These are phyloP conservation scores for Strix aluco DNA, from an alignment of 2,113 vertebrate genomes.

Conservation along the genomic window DNA sequence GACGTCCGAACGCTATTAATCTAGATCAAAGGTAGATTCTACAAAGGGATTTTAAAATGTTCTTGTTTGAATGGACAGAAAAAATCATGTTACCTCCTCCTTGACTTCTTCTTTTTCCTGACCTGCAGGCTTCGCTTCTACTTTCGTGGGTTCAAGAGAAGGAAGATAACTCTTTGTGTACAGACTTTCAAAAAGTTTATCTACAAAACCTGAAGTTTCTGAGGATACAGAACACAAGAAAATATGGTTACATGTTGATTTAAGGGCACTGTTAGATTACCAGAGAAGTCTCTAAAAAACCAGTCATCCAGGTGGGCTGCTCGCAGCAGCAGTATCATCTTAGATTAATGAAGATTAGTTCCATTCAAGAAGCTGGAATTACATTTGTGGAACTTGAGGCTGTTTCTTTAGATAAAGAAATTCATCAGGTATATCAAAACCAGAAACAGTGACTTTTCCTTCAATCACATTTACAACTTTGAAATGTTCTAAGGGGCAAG, in stretches of 20 bases:
- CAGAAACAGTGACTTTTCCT: not conserved
- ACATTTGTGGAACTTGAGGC: not conserved
- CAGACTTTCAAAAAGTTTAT: conserved; percentile 97
- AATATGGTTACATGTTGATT: not conserved
- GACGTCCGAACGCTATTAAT: not conserved
- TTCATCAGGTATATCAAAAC: not conserved
- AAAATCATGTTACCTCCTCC: conserved; percentile 79
- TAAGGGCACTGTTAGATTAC: not conserved
- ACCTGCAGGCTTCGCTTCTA: conserved; percentile 80
- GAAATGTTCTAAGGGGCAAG: not conserved
- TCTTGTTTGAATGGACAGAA: not conserved
- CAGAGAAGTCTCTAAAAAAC: not conserved
- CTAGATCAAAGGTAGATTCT: not conserved
- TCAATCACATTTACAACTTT: not conserved
- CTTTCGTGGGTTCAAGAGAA: conserved; percentile 85
- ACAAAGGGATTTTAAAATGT: not conserved
- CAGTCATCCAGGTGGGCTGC: not conserved
- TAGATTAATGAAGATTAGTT: not conserved
- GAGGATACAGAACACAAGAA: conserved; percentile 49
- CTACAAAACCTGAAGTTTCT: conserved; percentile 98
- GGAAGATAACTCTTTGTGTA: conserved; percentile 92
- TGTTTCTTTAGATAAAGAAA: not conserved
- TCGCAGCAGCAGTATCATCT: not conserved
- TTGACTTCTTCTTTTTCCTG: conserved; percentile 85
- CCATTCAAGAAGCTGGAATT: not conserved